A percentile compares a stretch with the other conserved stretches of the same genome.
Evolutionary conservation across 2,888 invertebrate genomes (phyloP).

Genomic region (Xestia ashworthii): DNA sequence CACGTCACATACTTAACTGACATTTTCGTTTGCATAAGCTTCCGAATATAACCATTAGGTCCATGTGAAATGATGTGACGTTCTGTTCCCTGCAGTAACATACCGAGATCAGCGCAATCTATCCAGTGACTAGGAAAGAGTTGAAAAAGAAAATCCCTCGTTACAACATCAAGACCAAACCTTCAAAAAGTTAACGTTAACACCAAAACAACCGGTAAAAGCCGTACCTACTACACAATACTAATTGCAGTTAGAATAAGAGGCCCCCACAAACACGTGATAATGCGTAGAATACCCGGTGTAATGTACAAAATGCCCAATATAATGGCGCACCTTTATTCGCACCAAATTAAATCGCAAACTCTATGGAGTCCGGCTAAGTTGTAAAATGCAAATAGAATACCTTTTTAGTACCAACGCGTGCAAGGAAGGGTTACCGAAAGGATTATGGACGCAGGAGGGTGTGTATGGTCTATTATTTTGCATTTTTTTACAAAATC

Average conservation of each 20-base stretch:
- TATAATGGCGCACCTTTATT: conserved; percentile 73
- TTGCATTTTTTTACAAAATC: not conserved
- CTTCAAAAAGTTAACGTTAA: not conserved
- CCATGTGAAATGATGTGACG: too few species aligned
- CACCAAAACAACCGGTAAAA: conserved; percentile 5
- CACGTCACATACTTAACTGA: too few species aligned
- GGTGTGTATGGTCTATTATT: conserved; percentile 19
- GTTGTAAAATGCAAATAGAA: conserved; percentile 84
- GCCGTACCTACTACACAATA: not conserved
- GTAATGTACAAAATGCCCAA: conserved; percentile 59
- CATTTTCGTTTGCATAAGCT: too few species aligned
- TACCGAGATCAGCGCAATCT: too few species aligned
- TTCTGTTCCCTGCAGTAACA: too few species aligned
- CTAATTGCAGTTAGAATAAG: conserved; percentile 38
- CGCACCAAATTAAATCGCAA: conserved; percentile 77
- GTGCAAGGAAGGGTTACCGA: conserved; percentile 56
- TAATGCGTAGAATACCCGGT: conserved; percentile 41
- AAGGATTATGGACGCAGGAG: not conserved
- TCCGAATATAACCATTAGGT: too few species aligned
- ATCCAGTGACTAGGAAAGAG: too few species aligned
- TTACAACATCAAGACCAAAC: not conserved
- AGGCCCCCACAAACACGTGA: conserved; percentile 23
- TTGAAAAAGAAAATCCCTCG: too few species aligned
- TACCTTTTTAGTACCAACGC: conserved; percentile 67
- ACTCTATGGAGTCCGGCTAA: conserved; percentile 72